A percentile compares a stretch with the other conserved stretches of the same genome.
phyloP scores from a whole-genome alignment of 2,888 invertebrate species.

The Sthenelais limicola region DNA sequence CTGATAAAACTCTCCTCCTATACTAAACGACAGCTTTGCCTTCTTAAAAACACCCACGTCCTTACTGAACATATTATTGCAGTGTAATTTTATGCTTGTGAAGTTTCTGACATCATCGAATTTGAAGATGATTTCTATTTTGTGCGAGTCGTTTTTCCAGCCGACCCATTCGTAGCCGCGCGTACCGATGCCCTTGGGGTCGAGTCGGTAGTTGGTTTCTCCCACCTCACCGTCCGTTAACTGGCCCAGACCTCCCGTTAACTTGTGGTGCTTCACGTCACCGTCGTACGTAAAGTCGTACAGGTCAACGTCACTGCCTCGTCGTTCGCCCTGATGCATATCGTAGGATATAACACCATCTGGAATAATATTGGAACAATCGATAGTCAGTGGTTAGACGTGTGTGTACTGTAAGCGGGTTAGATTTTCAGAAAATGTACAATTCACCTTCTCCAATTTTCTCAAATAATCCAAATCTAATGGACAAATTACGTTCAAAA shows the following conservation, averaged over 20 bases:
- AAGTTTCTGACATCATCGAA: conserved; percentile 93
- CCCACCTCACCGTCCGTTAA: conserved; percentile 86
- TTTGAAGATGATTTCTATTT: conserved; percentile 85
- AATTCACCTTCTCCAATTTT: too few relatives aligned
- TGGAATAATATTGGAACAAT: conserved; percentile 66
- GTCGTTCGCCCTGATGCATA: conserved; percentile 90
- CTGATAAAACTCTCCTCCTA: conserved; percentile 84
- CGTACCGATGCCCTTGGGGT: conserved; percentile 77
- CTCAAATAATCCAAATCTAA: too few relatives aligned
- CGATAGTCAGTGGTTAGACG: too few relatives aligned
- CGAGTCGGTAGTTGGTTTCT: conserved; percentile 81
- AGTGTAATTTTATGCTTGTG: conserved; percentile 84
- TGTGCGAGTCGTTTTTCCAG: conserved; percentile 81
- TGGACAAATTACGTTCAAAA: too few relatives aligned
- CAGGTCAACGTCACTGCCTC: conserved; percentile 85
- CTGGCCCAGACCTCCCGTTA: conserved; percentile 87
- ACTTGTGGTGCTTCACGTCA: conserved; percentile 74
- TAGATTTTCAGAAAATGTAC: too few relatives aligned
- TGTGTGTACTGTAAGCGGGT: too few relatives aligned
- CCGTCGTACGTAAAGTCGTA: conserved; percentile 91
- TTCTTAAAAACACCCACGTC: conserved; percentile 89
- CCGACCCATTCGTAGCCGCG: conserved; percentile 89
- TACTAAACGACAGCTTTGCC: conserved; percentile 82
- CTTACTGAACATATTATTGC: conserved; percentile 88
- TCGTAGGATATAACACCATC: conserved; percentile 89